A percentile compares a stretch with the other conserved stretches of the same genome.
Evolutionary conservation across 2,888 invertebrate genomes (phyloP).

Genomic region (Oscheius sp.): DNA sequence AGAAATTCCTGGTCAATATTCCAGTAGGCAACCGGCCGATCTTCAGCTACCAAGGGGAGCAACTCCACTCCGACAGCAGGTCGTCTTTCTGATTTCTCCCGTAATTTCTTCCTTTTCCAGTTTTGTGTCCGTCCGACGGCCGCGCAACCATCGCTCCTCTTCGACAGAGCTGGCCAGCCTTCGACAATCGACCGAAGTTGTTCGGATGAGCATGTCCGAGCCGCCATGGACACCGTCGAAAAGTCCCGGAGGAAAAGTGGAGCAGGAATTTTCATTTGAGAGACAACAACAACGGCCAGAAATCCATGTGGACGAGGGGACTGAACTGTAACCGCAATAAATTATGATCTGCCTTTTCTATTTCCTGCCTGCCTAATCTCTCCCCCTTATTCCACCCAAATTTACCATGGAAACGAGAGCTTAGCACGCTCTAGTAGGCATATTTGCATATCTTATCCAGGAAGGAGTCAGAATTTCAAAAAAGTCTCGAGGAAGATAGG

Average conservation of each 20-base stretch:
- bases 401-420: constrained; percentile 15
- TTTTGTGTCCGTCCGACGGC: constrained; percentile 52
- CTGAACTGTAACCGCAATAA: constrained; percentile 15
- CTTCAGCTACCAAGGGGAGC: constrained; percentile 65
- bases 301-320: constrained; percentile 21
- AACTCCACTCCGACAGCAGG: constrained; percentile 64
- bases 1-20: constrained; percentile 70
- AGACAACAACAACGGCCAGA: constrained; percentile 2
- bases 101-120: constrained; percentile 14
- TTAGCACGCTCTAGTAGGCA: constrained; percentile 14
- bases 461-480: too few relatives aligned
- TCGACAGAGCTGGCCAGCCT: constrained; percentile 56
- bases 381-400: background rate
- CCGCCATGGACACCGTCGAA: constrained; percentile 54
- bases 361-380: background rate
- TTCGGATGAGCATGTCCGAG: constrained; percentile 55
- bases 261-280: constrained; percentile 37
- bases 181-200: constrained; percentile 57
- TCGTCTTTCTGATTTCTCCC: constrained; percentile 7
- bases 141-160: constrained; percentile 50
- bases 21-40: constrained; percentile 70
- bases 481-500: too few relatives aligned
- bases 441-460: background rate
- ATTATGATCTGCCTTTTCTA: background rate
- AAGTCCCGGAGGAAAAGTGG: constrained; percentile 35